Evolutionary conservation across 2,888 invertebrate species (phyloP).

Genomic region (Catocala sponsa): DNA sequence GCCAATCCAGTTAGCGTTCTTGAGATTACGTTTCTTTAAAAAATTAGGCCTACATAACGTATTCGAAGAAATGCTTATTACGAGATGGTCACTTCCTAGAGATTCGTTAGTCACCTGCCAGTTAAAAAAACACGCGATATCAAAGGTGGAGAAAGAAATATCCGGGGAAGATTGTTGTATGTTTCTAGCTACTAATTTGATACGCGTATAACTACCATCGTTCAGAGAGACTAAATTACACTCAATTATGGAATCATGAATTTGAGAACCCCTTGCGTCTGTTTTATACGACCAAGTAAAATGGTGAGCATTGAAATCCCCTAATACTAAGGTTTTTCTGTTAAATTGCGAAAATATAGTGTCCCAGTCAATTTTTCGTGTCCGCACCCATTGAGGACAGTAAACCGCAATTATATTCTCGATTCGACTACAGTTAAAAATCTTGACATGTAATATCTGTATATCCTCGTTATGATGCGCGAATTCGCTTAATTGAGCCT

Average conservation of each 20-base stretch:
- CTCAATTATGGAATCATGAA: constrained; percentile 37
- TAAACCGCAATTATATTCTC: constrained; percentile 43
- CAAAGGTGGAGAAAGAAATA: too few relatives aligned
- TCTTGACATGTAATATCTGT: constrained; percentile 32
- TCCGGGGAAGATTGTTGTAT: too few relatives aligned
- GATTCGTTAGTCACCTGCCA: too few relatives aligned
- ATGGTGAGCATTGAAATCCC: constrained; percentile 46
- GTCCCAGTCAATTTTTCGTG: constrained; percentile 32
- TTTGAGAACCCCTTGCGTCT: constrained; percentile 36
- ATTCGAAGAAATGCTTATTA: too few relatives aligned
- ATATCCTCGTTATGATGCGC: too few relatives aligned
- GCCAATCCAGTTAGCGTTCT: too few relatives aligned
- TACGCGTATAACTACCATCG: constrained; percentile 13
- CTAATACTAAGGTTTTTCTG: constrained; percentile 15
- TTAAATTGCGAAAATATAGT: constrained; percentile 22
- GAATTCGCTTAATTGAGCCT: too few relatives aligned
- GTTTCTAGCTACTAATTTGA: too few relatives aligned
- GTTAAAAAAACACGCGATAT: too few relatives aligned
- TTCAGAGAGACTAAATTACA: constrained; percentile 33
- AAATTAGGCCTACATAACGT: too few relatives aligned
- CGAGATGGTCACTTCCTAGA: too few relatives aligned
- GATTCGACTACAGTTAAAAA: constrained; percentile 37
- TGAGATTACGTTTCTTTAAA: too few relatives aligned
- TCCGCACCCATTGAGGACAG: constrained; percentile 31
- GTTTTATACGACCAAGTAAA: constrained; percentile 45